Evolutionary conservation across 2,888 invertebrate genomes (phyloP).

Genomic region (Hoplodrina ambigua): DNA sequence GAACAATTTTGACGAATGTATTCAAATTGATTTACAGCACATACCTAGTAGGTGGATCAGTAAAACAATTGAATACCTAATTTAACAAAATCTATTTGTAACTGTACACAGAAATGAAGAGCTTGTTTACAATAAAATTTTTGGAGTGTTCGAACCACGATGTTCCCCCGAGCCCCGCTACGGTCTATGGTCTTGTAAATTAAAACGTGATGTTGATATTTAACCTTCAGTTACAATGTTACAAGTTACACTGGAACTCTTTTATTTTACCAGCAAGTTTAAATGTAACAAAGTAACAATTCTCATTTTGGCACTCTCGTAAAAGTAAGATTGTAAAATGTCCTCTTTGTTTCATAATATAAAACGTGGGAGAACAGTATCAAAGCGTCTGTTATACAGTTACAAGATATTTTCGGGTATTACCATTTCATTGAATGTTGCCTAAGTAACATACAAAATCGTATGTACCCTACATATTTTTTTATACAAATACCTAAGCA

Average conservation of each 20-base stretch:
- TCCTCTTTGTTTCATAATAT: conserved; percentile 45
- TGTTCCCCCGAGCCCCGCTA: conserved; percentile 16
- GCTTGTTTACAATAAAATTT: conserved; percentile 10
- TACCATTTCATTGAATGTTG: conserved; percentile 42
- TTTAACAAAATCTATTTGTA: conserved; percentile 7
- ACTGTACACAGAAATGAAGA: conserved; percentile 27
- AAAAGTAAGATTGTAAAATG: conserved; percentile 34
- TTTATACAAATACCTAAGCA: conserved; percentile 16
- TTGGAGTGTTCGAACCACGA: conserved; percentile 17
- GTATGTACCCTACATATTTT: conserved; percentile 35
- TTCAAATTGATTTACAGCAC: conserved; percentile 3
- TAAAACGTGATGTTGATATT: conserved; percentile 45
- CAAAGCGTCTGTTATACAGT: conserved; percentile 24
- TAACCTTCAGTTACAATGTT: conserved; percentile 23
- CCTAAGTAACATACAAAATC: conserved; percentile 9
- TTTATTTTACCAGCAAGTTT: conserved; percentile 22
- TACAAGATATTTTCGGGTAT: conserved; percentile 30
- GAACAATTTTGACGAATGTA: background rate
- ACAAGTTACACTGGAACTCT: conserved; percentile 23
- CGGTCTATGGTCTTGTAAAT: conserved; percentile 25
- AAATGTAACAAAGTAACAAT: conserved; percentile 32
- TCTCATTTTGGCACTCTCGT: conserved; percentile 35
- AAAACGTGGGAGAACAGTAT: conserved; percentile 29
- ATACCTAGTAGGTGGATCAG: background rate
- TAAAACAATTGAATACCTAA: conserved; percentile 21